These are phyloP conservation scores for Corapipo altera DNA, from an alignment of 2,113 vertebrate species.

Conservation along the genomic window DNA sequence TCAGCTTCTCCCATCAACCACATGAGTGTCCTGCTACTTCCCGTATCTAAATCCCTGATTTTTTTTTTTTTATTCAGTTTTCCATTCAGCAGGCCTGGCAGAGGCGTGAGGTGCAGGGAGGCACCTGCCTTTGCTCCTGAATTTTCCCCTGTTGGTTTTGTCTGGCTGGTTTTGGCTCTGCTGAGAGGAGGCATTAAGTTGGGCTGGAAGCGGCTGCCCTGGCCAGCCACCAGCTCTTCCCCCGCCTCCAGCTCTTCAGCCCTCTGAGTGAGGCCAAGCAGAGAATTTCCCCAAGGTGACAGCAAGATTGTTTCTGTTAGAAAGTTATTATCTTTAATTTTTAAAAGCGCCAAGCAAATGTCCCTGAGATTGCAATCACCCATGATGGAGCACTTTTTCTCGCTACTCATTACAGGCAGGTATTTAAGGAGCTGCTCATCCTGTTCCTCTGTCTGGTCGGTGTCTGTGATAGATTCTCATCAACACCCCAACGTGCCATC, in stretches of 20 bases:
- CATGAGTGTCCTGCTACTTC: accelerated
- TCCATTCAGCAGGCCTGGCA: background rate
- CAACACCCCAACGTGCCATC: background rate
- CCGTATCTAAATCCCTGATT: background rate
- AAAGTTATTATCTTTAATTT: conserved; percentile 65
- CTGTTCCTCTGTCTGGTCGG: conserved; percentile 37
- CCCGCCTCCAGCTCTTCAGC: background rate
- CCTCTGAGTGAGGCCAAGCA: conserved; percentile 35
- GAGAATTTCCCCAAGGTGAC: conserved; percentile 63
- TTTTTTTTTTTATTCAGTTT: background rate
- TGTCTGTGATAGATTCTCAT: conserved; percentile 17
- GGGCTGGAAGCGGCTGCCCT: background rate
- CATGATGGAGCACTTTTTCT: conserved; percentile 56
- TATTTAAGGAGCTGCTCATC: conserved; percentile 52
- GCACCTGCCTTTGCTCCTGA: background rate
- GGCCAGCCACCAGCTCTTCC: conserved; percentile 7
- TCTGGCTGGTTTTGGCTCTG: background rate
- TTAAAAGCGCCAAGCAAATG: conserved; percentile 58
- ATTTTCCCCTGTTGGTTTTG: background rate
- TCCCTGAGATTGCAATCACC: conserved; percentile 57
- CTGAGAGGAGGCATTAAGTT: background rate
- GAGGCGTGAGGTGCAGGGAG: background rate
- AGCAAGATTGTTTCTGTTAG: conserved; percentile 63
- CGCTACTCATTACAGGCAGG: conserved; percentile 1
- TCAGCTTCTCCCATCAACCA: background rate